Conservation (phyloP, 2,797 vertebrate species). For the Chlorospingus flavigularis region DNA sequence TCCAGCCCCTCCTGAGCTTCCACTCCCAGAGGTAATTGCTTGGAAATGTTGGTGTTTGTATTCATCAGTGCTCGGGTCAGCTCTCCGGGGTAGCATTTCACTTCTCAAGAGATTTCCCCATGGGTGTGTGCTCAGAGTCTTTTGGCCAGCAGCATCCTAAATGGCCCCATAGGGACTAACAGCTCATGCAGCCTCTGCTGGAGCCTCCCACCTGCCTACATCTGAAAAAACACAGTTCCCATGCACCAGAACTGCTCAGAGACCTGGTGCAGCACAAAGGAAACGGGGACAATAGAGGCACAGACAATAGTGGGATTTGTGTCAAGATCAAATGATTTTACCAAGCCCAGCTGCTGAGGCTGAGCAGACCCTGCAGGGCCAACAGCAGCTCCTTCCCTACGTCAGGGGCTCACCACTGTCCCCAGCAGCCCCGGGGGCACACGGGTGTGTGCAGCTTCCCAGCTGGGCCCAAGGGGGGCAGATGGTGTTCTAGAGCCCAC, state of each 20-base stretch:
- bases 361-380: background rate
- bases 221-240: slow-evolving; percentile 22
- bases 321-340: background rate
- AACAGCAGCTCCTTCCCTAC: background rate
- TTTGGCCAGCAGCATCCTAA: background rate
- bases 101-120: background rate
- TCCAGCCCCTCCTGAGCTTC: slow-evolving; percentile 75
- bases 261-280: slow-evolving; percentile 34
- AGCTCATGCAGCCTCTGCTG: background rate
- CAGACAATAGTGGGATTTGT: slow-evolving; percentile 44
- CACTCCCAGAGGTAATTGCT: slow-evolving; percentile 86
- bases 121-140: background rate
- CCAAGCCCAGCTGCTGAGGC: background rate
- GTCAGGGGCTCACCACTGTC: fast-evolving
- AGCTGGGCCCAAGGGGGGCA: background rate
- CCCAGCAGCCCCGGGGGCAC: background rate
- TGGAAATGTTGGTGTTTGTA: background rate
- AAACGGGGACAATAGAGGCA: slow-evolving; percentile 22
- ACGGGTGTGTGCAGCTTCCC: background rate
- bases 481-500: fast-evolving
- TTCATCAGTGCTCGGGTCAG: background rate
- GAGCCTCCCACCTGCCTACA: background rate
- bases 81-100: background rate
- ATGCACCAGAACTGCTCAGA: background rate
- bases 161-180: background rate